Evolutionary conservation across 2,113 vertebrate species (phyloP), one percentile per base, ranked within the genome.

Genomic region (Conger conger): DNA sequence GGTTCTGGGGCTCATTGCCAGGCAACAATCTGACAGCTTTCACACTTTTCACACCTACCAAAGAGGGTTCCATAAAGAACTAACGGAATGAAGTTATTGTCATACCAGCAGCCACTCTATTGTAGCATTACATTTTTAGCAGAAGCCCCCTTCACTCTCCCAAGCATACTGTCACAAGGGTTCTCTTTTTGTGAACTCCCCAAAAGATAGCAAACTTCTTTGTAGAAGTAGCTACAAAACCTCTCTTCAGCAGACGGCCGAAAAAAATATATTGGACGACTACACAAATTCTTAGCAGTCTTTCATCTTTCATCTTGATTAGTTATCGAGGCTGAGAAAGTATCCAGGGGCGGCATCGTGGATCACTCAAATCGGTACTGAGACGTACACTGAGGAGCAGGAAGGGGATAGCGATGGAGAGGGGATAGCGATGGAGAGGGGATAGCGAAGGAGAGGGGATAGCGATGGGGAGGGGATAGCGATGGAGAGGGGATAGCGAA

Each of bases 301-400:
- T n/a, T n/a, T n/a, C n/a, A 4, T 0, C 20, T 33, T 73, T 73
- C 27, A 73, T 73, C 68, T 73, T 73, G n/a, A 1, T 73, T 73
- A n/a, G 11, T 33, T 27, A 8, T 27, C 27, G 20, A 63, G 57
- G 20, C 27, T 27, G 45, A 63, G 18, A 27, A 27, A 63, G 57
- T 23, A 27, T 7, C 57, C 23, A 63, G 57, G 11, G 6, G 8
- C 23, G 23, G 57, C 8, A 27, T 63, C 77, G 40, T 1, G 15
- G 30, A 36, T 38, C 35, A 79, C 30, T 37, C 17, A 20, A 23
- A 79, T 16, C 20, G 77, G 23, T 20, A 5, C 35, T 38, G 9
- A 20, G 16, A 37, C 20, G 77, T 77, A 68, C 81, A 87, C 73
- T 85, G 54, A 63, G 57, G 57, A 63, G 57, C 57, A 63, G 57